Conservation (phyloP, 2,888 invertebrate species). For the Pandemis corylana region DNA sequence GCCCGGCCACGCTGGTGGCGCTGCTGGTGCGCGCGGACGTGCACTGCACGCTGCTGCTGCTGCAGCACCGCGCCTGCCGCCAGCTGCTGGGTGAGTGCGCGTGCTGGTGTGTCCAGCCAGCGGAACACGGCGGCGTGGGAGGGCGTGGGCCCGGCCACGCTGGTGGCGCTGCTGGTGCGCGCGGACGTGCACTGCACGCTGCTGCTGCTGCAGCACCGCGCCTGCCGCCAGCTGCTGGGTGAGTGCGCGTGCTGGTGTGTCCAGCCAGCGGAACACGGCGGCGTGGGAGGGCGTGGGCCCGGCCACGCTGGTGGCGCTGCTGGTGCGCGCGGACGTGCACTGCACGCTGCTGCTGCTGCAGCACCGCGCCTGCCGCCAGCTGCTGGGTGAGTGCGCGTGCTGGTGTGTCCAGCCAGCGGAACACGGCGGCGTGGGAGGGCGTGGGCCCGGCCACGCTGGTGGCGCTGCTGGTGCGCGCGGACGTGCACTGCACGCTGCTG, state of each 20-base stretch:
- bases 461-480: slow-evolving; percentile 62
- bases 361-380: slow-evolving; percentile 67
- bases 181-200: background rate
- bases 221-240: slow-evolving; percentile 52
- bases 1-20: background rate
- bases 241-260: background rate
- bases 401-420: slow-evolving; percentile 58
- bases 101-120: slow-evolving; percentile 47
- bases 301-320: slow-evolving; percentile 58
- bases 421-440: slow-evolving; percentile 63
- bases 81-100: slow-evolving; percentile 43
- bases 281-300: slow-evolving; percentile 69
- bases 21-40: slow-evolving; percentile 1
- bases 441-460: slow-evolving; percentile 62
- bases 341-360: slow-evolving; percentile 68
- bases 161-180: background rate
- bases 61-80: background rate
- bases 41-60: slow-evolving; percentile 3
- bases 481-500: slow-evolving; percentile 66
- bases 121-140: background rate
- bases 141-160: background rate
- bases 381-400: slow-evolving; percentile 62
- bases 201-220: background rate
- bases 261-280: slow-evolving; percentile 54
- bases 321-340: slow-evolving; percentile 62